Evolutionary conservation across 2,113 vertebrate species (phyloP).

Genomic region (Oophaga pumilio): DNA sequence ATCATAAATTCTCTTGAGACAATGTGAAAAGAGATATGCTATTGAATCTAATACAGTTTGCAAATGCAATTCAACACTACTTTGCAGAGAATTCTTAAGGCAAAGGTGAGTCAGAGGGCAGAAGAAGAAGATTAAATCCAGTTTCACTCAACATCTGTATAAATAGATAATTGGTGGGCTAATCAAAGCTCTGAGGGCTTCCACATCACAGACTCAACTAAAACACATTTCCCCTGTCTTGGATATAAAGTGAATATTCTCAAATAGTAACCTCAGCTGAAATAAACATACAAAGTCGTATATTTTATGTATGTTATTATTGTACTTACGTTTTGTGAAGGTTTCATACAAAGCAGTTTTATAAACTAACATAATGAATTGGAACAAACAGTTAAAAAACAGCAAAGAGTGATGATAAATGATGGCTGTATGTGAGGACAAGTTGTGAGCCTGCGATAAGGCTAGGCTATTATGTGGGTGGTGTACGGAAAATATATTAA

Average conservation of each 20-base stretch:
- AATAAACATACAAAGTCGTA: neutral
- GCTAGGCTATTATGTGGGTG: no score
- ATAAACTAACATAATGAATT: neutral
- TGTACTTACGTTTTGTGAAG: neutral
- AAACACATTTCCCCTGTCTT: constrained; percentile 14
- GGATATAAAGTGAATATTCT: neutral
- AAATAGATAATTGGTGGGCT: constrained; percentile 72
- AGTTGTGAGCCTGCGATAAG: neutral
- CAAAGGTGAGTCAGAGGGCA: constrained; percentile 76
- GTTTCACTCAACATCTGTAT: constrained; percentile 78
- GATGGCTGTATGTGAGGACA: fast-evolving
- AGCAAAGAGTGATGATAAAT: neutral
- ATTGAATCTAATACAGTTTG: constrained; percentile 65
- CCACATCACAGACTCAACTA: constrained; percentile 64
- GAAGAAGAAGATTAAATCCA: constrained; percentile 74
- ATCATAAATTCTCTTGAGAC: constrained; percentile 74
- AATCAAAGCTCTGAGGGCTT: constrained; percentile 68
- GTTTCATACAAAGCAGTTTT: neutral
- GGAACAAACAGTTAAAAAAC: neutral
- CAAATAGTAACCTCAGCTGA: neutral
- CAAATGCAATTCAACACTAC: constrained; percentile 74
- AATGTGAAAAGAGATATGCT: constrained; percentile 74
- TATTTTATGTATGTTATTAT: neutral
- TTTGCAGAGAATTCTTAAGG: constrained; percentile 79
- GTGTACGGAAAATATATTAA: no score